Conservation (phyloP, 1,140 invertebrate species). For the Achroia grisella region DNA sequence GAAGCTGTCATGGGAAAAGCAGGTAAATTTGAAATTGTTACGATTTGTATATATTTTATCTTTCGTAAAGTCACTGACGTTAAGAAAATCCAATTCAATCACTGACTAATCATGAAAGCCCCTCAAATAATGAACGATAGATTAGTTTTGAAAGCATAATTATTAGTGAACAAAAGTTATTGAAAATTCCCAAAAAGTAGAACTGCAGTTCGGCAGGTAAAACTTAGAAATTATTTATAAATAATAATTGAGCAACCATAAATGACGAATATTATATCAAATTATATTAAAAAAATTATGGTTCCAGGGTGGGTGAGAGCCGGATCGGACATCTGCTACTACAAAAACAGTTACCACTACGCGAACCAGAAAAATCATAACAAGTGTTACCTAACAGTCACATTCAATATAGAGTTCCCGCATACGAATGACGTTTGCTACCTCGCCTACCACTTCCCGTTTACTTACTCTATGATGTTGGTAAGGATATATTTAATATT, state of each 20-base stretch:
- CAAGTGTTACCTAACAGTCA: slow-evolving; percentile 85
- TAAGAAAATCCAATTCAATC: too few relatives aligned
- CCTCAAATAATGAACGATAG: too few relatives aligned
- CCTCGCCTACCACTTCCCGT: slow-evolving; percentile 93
- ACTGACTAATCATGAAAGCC: too few relatives aligned
- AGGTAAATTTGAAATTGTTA: slow-evolving; percentile 38
- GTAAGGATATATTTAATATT: slow-evolving; percentile 50
- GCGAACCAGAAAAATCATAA: slow-evolving; percentile 61
- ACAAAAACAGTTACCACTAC: slow-evolving; percentile 79
- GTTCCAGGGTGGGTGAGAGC: slow-evolving; percentile 80
- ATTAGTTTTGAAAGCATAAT: too few relatives aligned
- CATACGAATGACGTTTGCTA: slow-evolving; percentile 89
- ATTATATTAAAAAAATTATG: background rate
- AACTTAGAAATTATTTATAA: too few relatives aligned
- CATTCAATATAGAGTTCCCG: slow-evolving; percentile 88
- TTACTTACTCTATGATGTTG: slow-evolving; percentile 87
- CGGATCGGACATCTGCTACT: slow-evolving; percentile 89
- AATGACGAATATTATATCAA: too few relatives aligned
- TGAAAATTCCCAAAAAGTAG: too few relatives aligned
- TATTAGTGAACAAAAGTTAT: too few relatives aligned
- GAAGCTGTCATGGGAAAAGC: slow-evolving; percentile 79
- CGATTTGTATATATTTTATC: background rate
- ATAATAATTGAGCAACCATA: too few relatives aligned
- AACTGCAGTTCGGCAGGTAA: too few relatives aligned
- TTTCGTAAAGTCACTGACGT: background rate